Percentiles rank a stretch among this genome's conserved stretches.
These are phyloP conservation scores for Abrostola tripartita DNA, from an alignment of 2,888 invertebrate genomes.

Conservation along the genomic window DNA sequence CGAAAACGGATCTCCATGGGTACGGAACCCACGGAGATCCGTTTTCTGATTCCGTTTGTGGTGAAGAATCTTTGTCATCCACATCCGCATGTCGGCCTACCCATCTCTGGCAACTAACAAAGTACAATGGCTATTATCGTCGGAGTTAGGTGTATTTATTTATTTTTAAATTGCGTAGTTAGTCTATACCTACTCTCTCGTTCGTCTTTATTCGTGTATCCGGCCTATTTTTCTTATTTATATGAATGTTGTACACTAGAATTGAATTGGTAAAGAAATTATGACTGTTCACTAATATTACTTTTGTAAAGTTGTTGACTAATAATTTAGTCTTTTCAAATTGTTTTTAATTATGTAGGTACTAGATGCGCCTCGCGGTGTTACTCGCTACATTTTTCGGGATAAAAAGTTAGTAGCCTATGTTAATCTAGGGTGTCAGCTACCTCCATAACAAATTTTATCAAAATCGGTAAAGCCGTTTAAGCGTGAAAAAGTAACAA, in stretches of 20 bases:
- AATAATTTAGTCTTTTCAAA: neutral
- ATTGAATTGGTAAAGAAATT: neutral
- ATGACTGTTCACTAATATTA: no score
- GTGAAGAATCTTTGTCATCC: neutral
- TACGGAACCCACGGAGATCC: no score
- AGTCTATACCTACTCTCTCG: neutral
- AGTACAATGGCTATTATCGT: constrained; percentile 27
- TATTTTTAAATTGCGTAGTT: constrained; percentile 37
- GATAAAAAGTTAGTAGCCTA: no score
- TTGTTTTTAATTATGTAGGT: no score
- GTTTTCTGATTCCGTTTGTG: neutral
- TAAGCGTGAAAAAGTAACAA: no score
- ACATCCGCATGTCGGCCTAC: neutral
- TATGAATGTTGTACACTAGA: neutral
- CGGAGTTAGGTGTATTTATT: constrained; percentile 19
- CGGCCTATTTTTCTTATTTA: neutral
- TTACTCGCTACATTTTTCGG: no score
- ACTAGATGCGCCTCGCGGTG: no score
- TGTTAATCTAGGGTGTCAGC: no score
- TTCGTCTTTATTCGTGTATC: neutral
- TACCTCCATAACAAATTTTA: no score
- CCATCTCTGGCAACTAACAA: constrained; percentile 26
- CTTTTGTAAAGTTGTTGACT: no score
- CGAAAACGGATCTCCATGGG: neutral
- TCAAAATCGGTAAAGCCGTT: no score